Evolutionary conservation across 2,888 invertebrate genomes (phyloP), one percentile per base, ranked within the genome.

Genomic region (Oligia latruncula): DNA sequence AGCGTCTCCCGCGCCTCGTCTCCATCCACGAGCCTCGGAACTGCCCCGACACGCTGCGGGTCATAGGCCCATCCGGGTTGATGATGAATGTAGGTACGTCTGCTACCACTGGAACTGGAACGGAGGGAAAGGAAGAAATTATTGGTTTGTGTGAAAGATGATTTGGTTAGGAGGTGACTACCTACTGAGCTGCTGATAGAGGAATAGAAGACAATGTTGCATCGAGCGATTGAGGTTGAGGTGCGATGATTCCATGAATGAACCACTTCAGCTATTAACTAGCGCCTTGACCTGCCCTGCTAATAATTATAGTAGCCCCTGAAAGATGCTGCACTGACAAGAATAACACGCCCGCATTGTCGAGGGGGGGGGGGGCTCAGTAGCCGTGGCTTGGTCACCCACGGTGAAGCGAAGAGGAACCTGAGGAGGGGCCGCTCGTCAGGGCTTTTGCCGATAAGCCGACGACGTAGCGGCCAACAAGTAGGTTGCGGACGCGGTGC

Each of bases 21-120:
- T 90, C 88, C 93, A 97, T 92, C 85, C 92, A 92, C 0, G 91
- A 92, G 1, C 97, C 97, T 2, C 91, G 92, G 76, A 97, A 91
- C 60, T 75, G 80, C 0, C 97, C 97, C n/a, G 95, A 88, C 0
- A 91, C 89, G 1, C 92, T 90, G 20, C 67, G 75, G 0, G 82
- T 81, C 52, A 85, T 60, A 0, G 91, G 92, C 0, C 49, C 83
- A 0, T 52, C 62, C 0, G 78, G n/a, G 13, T 71, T 71, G 23
- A n/a, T 20, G n/a, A 5, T 8, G 23, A 29, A 40, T 2, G 81
- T 17, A 1, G 83, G 40, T 3, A 65, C 65, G 11, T 80, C 68
- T 2, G 87, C 62, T 74, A 55, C 13, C 35, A 71, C 87, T 67
- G 62, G 55, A 15, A 20, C 71, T 82, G 20, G 20, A 15, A 74